phyloP scores from a whole-genome alignment of 92 coral and sea anemone genomes.

The Phenganax subtilis region DNA sequence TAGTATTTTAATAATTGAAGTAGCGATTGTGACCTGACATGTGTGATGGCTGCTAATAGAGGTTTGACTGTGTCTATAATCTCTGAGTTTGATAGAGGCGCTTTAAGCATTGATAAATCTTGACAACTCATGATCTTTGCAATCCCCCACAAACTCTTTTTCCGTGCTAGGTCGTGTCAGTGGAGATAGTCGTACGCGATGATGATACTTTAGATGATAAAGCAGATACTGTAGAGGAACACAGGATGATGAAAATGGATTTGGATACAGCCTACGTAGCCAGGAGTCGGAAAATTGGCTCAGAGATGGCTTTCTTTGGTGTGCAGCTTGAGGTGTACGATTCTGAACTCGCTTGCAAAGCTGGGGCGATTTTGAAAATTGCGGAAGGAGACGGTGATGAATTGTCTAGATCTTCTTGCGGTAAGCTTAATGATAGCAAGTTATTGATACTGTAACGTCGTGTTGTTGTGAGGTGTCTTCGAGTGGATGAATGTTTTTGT shows the following conservation, averaged over 20 bases:
- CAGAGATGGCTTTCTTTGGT: constrained; percentile 5
- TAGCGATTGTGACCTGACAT: too few relatives aligned
- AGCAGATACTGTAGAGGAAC: constrained; percentile 54
- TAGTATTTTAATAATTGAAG: too few relatives aligned
- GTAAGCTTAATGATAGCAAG: constrained; percentile 47
- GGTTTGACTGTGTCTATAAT: too few relatives aligned
- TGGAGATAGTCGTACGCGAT: constrained; percentile 77
- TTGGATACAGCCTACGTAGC: constrained; percentile 24
- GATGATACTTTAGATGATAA: constrained; percentile 52
- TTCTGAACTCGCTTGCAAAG: constrained; percentile 63
- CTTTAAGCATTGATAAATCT: too few relatives aligned
- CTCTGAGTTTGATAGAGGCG: too few relatives aligned
- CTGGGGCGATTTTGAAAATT: constrained; percentile 57
- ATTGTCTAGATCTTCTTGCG: constrained; percentile 69
- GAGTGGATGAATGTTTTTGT: neutral
- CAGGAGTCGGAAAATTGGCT: neutral
- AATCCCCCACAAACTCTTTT: too few relatives aligned
- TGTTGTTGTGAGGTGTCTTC: neutral
- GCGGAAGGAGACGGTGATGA: constrained; percentile 61
- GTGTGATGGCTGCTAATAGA: too few relatives aligned
- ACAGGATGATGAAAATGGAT: constrained; percentile 63
- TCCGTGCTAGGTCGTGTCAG: constrained; percentile 48
- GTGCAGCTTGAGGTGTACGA: constrained; percentile 56
- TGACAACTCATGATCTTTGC: too few relatives aligned
- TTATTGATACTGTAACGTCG: neutral